Evolutionary conservation across 2,113 vertebrate genomes (phyloP), one percentile per base, ranked within the genome.

Genomic region (Anseranas semipalmata): DNA sequence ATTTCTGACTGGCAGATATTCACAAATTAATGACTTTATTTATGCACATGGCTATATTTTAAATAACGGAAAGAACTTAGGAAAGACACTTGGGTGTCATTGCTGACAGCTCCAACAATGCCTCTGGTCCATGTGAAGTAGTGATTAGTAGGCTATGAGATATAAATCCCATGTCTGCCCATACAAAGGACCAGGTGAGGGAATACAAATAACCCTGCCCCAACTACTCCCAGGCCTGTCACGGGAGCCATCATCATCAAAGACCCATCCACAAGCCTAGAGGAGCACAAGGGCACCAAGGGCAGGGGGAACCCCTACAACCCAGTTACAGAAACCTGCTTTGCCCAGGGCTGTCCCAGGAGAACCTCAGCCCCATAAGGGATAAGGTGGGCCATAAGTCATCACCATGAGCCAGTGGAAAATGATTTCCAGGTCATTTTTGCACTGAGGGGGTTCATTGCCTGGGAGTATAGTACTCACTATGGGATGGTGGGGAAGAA

Each of bases 1-100:
- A 27, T 53, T 58, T 74, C 53, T 94, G 53, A 70, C 25, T 87
- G 37, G 14, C 27, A 90, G 35, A 79, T 60, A 63, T 77, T 94
- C 33, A 93, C 41, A 68, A 70, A 48, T 66, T 68, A 73, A 59
- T 89, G 79, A 43, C 33, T 75, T 86, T 87, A 73, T 56, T 81
- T 56, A 52, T 74, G 13, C 14, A 30, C 27, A 24, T 15, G 55
- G 21, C 5, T 3, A 4, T 46, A 4, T 15, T 53, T 15, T 50
- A 84, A 86, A 73, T 72, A 76, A 50, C 43, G 10, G 28, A 53
- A 68, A 65, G 5, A 45, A 68, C 17, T 39, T 83, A 24, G 5
- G 16, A 87, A 62, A 87, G 22, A 32, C 30, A 28, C 9, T 74
- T 66, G 33, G 25, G 10, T 39, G 5, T 28, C 10, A 15, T 48